Base-by-base conservation (phyloP, 2,113 vertebrate species). In the Chloropsis cyanopogon region DNA sequence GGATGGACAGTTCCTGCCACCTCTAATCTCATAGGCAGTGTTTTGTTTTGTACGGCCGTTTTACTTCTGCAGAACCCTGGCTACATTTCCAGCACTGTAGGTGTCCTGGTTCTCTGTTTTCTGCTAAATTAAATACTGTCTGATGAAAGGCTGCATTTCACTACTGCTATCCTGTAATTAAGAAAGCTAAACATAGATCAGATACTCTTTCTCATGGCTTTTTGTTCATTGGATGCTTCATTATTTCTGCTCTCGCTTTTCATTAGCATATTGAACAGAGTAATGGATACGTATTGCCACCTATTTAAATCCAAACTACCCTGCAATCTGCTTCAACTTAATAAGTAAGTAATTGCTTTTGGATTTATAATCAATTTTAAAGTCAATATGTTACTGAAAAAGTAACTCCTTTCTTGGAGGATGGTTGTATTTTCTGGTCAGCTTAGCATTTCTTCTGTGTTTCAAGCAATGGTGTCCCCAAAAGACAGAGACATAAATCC, bases 281-380 rank as follows among this genome's bases (percentile, higher is more conserved):
- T 79, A 92, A 94, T 86, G 53, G 85, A 73, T 88, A 93, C 1
- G 1, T 85, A 96, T 82, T 73, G 88, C 82, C 75, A 88, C 90
- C 90, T 92, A 77, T 76, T 95, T 92, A 94, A 94, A 93, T 42
- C n/a, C 50, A 76, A 93, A 95, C 66, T 79, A 72, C 66, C 46
- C 1, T 85, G 79, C 79, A 88, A 79, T 80, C 75, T 79, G 71
- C 85, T 94, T 93, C 80, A 88, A 82, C 53, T 79, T 46, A 28
- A 52, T 64, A 91, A 87, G 52, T 78, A 77, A 80, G 35, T 70
- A 79, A 93, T 92, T 93, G 79, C 68, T 73, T 92, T 29, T 56
- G 42, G 60, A 92, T 91, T 94, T 82, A 64, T 60, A 90, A 94
- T 93, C 71, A 90, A 95, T 94, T 90, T 57, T 77, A 7, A 65